Conservation (phyloP, 2,888 invertebrate genomes). For the Apamea crenata region DNA sequence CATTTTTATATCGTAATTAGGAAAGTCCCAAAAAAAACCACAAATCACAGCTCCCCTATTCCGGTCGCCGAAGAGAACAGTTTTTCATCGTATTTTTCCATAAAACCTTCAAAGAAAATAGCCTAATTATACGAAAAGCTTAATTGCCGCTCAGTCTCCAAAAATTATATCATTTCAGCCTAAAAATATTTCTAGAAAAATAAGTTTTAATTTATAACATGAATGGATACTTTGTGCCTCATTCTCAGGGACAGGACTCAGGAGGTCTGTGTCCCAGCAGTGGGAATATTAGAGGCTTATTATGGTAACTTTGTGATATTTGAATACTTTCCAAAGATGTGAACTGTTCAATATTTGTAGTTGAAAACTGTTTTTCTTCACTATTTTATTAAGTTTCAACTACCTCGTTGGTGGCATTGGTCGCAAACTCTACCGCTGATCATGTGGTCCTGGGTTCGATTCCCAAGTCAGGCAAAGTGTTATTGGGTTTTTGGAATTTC, state of each 20-base stretch:
- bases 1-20: slow-evolving; percentile 32
- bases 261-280: too few species aligned
- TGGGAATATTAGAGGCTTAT: too few species aligned
- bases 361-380: too few species aligned
- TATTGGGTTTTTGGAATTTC: neutral
- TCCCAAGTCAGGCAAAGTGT: neutral
- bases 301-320: too few species aligned
- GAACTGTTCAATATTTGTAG: too few species aligned
- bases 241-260: too few species aligned
- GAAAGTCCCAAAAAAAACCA: slow-evolving; percentile 16
- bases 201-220: slow-evolving; percentile 6
- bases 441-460: neutral
- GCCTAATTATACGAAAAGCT: slow-evolving; percentile 69
- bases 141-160: slow-evolving; percentile 58
- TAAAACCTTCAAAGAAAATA: slow-evolving; percentile 68
- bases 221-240: neutral
- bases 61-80: slow-evolving; percentile 29
- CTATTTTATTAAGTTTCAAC: too few species aligned
- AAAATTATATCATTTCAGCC: slow-evolving; percentile 37
- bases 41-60: slow-evolving; percentile 27
- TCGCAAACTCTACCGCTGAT: neutral
- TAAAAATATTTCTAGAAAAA: slow-evolving; percentile 43
- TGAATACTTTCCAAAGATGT: too few species aligned
- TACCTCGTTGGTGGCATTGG: too few species aligned
- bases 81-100: slow-evolving; percentile 60